A percentile compares a stretch with the other conserved stretches of the same genome.
These are phyloP conservation scores for Drosophila quadrilineata DNA, from an alignment of 1,140 invertebrate genomes.

Conservation along the genomic window DNA sequence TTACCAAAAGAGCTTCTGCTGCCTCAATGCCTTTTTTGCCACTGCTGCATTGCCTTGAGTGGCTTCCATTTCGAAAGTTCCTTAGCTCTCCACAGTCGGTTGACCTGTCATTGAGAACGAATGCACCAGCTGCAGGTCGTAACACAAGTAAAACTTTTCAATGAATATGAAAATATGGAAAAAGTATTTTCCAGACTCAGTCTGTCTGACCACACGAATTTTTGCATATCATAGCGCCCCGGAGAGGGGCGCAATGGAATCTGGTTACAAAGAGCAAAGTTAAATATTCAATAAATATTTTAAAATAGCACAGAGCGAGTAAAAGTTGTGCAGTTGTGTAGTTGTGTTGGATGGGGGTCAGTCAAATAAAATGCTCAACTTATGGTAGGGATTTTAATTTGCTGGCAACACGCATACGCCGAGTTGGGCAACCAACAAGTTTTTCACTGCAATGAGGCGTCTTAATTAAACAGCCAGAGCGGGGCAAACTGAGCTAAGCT, in stretches of 20 bases:
- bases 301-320: slow-evolving; percentile 14
- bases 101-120: neutral
- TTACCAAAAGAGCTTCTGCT: slow-evolving; percentile 9
- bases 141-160: slow-evolving; percentile 2
- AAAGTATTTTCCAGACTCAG: slow-evolving; percentile 2
- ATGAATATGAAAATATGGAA: slow-evolving; percentile 21
- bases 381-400: slow-evolving; percentile 22
- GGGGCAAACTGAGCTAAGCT: slow-evolving; percentile 30
- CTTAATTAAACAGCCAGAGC: slow-evolving; percentile 59
- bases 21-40: no score
- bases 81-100: neutral
- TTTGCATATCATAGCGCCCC: neutral
- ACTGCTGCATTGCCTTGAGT: no score
- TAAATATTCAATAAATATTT: slow-evolving; percentile 62
- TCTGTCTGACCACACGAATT: slow-evolving; percentile 13
- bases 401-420: slow-evolving; percentile 33
- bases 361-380: neutral
- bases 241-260: neutral
- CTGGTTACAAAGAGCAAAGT: slow-evolving; percentile 33
- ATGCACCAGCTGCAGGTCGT: neutral
- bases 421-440: slow-evolving; percentile 1
- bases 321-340: no score
- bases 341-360: slow-evolving; percentile 1
- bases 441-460: slow-evolving; percentile 21
- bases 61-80: slow-evolving; percentile 18